phyloP scores from a whole-genome alignment of 1,140 invertebrate species.

The Habropoda laboriosa region DNA sequence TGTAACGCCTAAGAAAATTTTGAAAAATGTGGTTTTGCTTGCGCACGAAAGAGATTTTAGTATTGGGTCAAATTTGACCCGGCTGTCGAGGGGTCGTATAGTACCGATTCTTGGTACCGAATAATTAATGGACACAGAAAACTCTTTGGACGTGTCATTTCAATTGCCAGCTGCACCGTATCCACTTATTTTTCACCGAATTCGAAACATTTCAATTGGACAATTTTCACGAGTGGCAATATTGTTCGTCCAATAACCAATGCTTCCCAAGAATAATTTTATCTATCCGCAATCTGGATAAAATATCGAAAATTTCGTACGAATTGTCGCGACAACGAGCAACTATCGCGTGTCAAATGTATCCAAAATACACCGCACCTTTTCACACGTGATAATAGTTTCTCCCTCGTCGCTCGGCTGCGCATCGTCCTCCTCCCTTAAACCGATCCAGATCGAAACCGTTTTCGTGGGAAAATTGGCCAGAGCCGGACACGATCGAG shows the following conservation, averaged over 20 bases:
- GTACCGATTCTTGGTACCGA: no score
- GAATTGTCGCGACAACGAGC: no score
- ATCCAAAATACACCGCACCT: background rate
- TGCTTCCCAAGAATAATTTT: no score
- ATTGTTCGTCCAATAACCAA: no score
- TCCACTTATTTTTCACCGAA: background rate
- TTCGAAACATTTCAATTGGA: constrained; percentile 1
- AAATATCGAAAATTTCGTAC: background rate
- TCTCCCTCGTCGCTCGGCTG: background rate
- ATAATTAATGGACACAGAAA: background rate
- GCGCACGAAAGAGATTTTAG: no score
- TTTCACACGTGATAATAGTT: background rate
- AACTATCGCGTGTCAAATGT: background rate
- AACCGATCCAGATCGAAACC: background rate
- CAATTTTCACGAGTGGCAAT: background rate
- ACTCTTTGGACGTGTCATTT: background rate
- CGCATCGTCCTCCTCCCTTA: background rate
- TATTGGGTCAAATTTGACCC: no score
- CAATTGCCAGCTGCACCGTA: no score
- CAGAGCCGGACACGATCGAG: background rate
- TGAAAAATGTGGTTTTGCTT: no score
- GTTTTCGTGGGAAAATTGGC: background rate
- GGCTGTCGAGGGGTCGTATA: no score
- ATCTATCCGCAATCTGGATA: background rate
- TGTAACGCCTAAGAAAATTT: no score